Evolutionary conservation across 2,797 vertebrate genomes (phyloP), one percentile per base, ranked within the genome.

Genomic region (Salmo trutta): DNA sequence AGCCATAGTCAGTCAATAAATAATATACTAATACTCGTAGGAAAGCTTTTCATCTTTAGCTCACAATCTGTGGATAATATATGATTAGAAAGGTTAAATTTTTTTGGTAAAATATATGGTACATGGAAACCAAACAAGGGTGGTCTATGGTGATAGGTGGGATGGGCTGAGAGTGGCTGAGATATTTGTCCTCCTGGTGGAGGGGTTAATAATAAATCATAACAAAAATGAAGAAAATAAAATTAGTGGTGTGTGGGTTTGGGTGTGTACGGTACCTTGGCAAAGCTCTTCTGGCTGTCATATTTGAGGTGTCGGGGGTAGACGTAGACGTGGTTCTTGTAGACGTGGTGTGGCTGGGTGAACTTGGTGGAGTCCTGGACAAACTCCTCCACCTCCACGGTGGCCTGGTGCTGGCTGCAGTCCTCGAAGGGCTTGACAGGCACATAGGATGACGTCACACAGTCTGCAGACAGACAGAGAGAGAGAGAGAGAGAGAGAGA

Each of bases 301-400:
- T 98, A 99, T 77, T 99, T 99, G 66, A 99, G 97, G 85, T 99
- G 98, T 85, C 94, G 98, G n/a, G 98, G 98, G 81, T 98, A 99
- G 47, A 99, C 84, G 16, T 99, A 99, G 89, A 99, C 94, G 91
- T 99, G 97, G 92, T 99, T 98, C 90, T 94, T 97, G 92, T 99
- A 99, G 54, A 96, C 95, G 77, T 95, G 94, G 76, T 97, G 96
- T 12, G 97, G 97, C 75, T 95, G 96, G 19, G 96, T 96, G 79
- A 95, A 97, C 91, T 96, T 98, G 54, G 95, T 96, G 70, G 95
- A 95, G 85, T 98, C 96, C 74, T 97, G 96, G 73, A 97, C 92
- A 88, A 99, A 98, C 89, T 99, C 98, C 75, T 99, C 98, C 78
- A 99, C 94, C 89, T 99, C 98, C 79, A 99, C 93, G 0, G 96